Conservation (phyloP, 2,797 vertebrate genomes). For the Lutra lutra region DNA sequence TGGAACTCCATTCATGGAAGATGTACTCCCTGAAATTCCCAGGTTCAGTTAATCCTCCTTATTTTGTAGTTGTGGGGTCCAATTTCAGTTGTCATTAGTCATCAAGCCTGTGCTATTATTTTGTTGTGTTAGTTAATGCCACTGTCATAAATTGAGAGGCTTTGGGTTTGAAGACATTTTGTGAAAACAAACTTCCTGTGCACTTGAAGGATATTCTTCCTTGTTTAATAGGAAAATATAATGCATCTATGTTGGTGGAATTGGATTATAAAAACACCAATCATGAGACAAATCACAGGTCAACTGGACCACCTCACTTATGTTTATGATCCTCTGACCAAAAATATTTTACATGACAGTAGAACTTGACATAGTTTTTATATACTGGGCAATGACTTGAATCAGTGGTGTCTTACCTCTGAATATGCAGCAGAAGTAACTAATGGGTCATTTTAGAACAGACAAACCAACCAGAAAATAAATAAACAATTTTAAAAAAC, state of each 20-base stretch:
- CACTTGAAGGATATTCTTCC: background rate
- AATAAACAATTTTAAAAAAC: background rate
- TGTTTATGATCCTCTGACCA: background rate
- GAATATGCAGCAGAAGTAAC: background rate
- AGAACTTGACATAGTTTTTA: background rate
- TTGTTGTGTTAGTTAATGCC: background rate
- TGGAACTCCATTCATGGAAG: accelerated
- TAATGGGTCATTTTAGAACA: background rate
- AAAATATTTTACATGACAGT: background rate
- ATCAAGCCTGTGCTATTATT: background rate
- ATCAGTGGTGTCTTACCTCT: background rate
- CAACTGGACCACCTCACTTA: background rate
- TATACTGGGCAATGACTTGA: background rate
- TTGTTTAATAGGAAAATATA: background rate
- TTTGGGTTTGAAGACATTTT: background rate
- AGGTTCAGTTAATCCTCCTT: background rate
- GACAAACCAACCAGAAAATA: background rate
- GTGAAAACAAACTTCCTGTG: background rate
- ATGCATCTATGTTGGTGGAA: background rate
- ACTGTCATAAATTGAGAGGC: background rate
- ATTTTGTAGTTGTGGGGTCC: background rate
- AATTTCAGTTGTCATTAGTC: background rate
- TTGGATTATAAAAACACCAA: background rate
- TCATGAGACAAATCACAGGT: background rate
- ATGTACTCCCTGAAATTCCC: background rate